Evolutionary conservation across 2,113 vertebrate species (phyloP).

Genomic region (Heterochromis multidens): DNA sequence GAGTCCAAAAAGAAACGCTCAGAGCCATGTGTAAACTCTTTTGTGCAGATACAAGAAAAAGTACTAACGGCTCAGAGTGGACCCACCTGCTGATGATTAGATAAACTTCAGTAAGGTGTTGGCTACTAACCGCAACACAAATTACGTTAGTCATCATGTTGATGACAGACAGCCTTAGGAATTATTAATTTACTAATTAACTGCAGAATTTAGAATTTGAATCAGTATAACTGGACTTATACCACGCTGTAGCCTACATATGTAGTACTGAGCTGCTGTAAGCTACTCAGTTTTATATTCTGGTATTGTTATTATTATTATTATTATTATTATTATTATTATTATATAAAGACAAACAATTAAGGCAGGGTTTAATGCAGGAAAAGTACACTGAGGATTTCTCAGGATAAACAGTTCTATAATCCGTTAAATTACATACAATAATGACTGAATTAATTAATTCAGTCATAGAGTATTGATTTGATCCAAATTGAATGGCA

Average conservation of each 20-base stretch:
- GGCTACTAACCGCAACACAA: not conserved
- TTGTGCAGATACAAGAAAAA: too few relatives aligned
- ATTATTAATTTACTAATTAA: not conserved
- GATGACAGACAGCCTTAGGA: not conserved
- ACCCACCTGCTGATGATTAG: not conserved
- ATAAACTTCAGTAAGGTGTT: not conserved
- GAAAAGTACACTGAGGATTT: too few relatives aligned
- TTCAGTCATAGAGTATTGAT: too few relatives aligned
- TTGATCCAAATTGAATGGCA: too few relatives aligned
- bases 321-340: not conserved
- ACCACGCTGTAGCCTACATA: not conserved
- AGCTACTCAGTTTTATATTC: not conserved
- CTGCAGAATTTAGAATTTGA: not conserved
- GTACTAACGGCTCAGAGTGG: not conserved
- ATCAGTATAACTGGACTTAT: not conserved
- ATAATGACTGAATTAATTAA: too few relatives aligned
- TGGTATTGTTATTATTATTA: not conserved
- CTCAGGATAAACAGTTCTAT: too few relatives aligned
- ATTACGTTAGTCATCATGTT: not conserved
- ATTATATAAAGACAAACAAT: too few relatives aligned
- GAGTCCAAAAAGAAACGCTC: too few relatives aligned
- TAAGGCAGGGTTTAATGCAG: too few relatives aligned
- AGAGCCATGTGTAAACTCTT: not conserved
- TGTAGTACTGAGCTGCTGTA: not conserved
- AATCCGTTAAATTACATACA: too few relatives aligned